Evolutionary conservation across 1,140 invertebrate genomes (phyloP).

Genomic region (Parapsyche elsis): DNA sequence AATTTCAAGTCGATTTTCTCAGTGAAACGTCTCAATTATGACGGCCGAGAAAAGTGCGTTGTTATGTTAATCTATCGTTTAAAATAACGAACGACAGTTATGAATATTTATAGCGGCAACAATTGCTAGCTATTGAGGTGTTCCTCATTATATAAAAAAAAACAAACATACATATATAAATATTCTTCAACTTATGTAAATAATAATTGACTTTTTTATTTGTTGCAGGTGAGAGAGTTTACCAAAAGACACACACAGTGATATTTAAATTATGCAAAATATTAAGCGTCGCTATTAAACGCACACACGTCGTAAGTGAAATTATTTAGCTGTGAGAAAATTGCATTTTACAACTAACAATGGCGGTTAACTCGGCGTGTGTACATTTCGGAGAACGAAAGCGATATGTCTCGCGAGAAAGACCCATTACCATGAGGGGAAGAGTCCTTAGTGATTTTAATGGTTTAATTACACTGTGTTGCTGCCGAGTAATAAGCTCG

Average conservation of each 20-base stretch:
- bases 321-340: neutral
- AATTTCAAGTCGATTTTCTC: neutral
- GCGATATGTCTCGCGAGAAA: conserved; percentile 27
- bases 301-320: neutral
- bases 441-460: conserved; percentile 44
- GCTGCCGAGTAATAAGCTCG: conserved; percentile 20
- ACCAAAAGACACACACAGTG: no score
- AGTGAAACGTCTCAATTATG: conserved; percentile 9
- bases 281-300: neutral
- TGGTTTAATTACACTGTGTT: conserved; percentile 45
- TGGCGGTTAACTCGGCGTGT: neutral
- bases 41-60: neutral
- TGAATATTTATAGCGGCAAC: neutral
- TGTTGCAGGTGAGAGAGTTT: conserved; percentile 35
- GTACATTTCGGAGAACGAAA: neutral
- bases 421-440: conserved; percentile 1
- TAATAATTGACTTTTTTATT: conserved; percentile 8
- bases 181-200: conserved; percentile 39
- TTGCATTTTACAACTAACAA: neutral
- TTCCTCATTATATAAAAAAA: neutral
- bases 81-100: neutral
- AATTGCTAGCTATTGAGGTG: neutral
- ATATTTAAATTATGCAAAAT: neutral
- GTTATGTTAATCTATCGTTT: neutral
- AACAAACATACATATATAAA: neutral